Conservation (phyloP, 1,140 invertebrate species). For the Polypedilum vanderplanki region DNA sequence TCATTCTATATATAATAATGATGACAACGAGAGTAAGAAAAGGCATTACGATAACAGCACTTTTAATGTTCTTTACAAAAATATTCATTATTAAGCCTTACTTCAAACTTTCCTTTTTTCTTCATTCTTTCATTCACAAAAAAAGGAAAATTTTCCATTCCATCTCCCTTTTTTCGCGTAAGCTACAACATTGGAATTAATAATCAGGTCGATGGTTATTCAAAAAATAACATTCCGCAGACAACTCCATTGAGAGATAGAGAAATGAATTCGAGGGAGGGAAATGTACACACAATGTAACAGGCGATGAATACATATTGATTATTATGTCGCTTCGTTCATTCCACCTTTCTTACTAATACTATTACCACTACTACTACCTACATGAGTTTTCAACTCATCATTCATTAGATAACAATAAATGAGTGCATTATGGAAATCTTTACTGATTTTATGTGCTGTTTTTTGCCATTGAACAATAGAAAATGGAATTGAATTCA, state of each 20-base stretch:
- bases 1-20: background rate
- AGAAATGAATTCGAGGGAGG: background rate
- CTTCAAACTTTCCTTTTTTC: background rate
- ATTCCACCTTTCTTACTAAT: background rate
- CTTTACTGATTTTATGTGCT: background rate
- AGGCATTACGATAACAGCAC: constrained; percentile 10
- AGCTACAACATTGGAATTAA: constrained; percentile 26
- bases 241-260: background rate
- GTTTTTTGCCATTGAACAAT: too few relatives aligned
- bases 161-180: background rate
- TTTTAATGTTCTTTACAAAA: constrained; percentile 21
- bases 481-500: too few relatives aligned
- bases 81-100: constrained; percentile 14
- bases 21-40: background rate
- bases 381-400: background rate
- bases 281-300: constrained; percentile 23
- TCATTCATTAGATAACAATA: constrained; percentile 19
- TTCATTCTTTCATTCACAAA: background rate
- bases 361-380: background rate
- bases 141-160: background rate
- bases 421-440: background rate
- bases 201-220: constrained; percentile 23
- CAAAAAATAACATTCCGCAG: constrained; percentile 23
- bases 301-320: constrained; percentile 26
- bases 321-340: constrained; percentile 8